Evolutionary conservation across 2,797 vertebrate species (phyloP).

Genomic region (Phrynocephalus guinanensis): DNA sequence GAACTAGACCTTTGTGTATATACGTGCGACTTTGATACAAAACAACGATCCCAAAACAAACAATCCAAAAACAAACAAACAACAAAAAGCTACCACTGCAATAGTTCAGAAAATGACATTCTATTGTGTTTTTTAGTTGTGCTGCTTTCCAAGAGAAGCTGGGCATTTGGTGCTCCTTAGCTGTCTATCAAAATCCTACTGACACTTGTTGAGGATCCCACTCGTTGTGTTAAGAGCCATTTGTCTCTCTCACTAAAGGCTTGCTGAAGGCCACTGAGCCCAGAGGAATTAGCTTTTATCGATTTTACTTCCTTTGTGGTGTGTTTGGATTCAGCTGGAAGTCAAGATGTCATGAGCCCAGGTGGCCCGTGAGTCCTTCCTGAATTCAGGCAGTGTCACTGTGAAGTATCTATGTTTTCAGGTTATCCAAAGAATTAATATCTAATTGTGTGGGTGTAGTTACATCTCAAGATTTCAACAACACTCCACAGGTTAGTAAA

Average conservation of each 20-base stretch:
- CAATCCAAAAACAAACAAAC: no score
- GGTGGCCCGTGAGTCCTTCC: not conserved
- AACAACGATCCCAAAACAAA: not conserved
- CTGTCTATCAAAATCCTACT: not conserved
- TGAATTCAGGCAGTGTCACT: not conserved
- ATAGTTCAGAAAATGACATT: not conserved
- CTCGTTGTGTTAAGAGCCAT: slow-evolving; percentile 10
- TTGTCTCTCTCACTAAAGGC: not conserved
- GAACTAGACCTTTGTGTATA: no score
- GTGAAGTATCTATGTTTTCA: slow-evolving; percentile 6
- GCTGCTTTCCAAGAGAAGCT: not conserved
- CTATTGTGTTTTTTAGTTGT: not conserved
- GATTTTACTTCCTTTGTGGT: not conserved
- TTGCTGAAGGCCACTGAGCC: slow-evolving; percentile 15
- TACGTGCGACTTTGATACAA: no score
- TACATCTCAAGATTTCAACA: slow-evolving; percentile 42
- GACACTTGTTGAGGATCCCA: slow-evolving; percentile 1
- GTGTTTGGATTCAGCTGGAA: slow-evolving; percentile 1
- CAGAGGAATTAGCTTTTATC: not conserved
- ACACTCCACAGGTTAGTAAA: slow-evolving; percentile 42
- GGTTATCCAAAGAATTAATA: slow-evolving; percentile 33
- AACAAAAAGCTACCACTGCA: not conserved
- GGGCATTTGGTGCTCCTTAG: not conserved
- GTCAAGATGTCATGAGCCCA: slow-evolving; percentile 2
- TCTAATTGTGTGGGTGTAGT: not conserved